phyloP scores from a whole-genome alignment of 2,113 vertebrate species.

The Baryphthengus martii region DNA sequence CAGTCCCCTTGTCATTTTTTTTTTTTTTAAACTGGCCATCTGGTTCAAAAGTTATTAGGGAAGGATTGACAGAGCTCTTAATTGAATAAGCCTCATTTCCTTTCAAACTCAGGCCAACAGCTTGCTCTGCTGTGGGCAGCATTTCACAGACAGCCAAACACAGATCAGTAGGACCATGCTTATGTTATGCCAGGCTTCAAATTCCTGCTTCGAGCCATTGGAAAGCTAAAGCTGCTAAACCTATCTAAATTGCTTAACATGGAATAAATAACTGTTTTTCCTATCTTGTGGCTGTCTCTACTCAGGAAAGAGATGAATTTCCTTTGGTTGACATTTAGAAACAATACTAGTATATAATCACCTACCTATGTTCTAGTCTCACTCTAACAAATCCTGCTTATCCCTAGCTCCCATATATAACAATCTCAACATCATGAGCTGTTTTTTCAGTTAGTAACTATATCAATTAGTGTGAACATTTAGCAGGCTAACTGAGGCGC shows the following conservation, averaged over 20 bases:
- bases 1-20: background rate
- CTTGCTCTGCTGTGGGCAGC: slow-evolving; percentile 31
- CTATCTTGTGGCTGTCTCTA: background rate
- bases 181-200: background rate
- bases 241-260: background rate
- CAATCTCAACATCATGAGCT: background rate
- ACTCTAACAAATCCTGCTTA: background rate
- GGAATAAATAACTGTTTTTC: background rate
- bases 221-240: background rate
- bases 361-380: background rate
- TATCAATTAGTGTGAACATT: background rate
- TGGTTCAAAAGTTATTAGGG: slow-evolving; percentile 28
- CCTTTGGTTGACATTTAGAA: background rate
- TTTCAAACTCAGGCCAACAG: slow-evolving; percentile 4
- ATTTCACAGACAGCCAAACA: background rate
- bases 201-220: background rate
- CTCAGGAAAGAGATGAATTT: background rate
- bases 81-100: slow-evolving; percentile 44
- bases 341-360: background rate
- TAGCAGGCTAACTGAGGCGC: background rate
- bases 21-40: background rate
- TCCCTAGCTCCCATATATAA: background rate
- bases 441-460: background rate
- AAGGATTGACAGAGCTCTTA: background rate
- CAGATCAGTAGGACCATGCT: background rate